phyloP scores from a whole-genome alignment of 1,140 invertebrate genomes.

The Hestina assimilis region DNA sequence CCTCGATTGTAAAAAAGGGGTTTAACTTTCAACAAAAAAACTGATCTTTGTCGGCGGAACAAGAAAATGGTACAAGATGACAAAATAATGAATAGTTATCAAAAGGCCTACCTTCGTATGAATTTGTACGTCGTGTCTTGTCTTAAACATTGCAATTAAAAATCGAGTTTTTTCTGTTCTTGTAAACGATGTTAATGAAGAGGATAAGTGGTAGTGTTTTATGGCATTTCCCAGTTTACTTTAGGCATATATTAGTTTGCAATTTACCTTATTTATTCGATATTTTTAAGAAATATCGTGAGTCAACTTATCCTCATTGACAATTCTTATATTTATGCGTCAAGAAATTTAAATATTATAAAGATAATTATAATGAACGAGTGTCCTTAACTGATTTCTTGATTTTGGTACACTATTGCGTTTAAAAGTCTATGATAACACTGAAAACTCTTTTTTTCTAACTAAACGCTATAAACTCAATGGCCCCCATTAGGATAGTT shows the following conservation, averaged over 20 bases:
- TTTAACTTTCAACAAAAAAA: background rate
- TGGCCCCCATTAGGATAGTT: too few species aligned
- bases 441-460: too few species aligned
- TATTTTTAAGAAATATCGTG: too few species aligned
- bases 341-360: too few species aligned
- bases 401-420: too few species aligned
- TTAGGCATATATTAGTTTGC: background rate
- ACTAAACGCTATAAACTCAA: too few species aligned
- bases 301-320: too few species aligned
- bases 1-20: background rate
- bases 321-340: too few species aligned
- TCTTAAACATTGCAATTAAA: conserved; percentile 23
- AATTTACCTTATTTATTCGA: too few species aligned
- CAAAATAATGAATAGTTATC: background rate
- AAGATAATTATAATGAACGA: too few species aligned
- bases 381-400: too few species aligned
- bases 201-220: conserved; percentile 1
- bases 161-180: conserved; percentile 7
- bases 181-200: conserved; percentile 15
- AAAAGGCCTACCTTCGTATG: background rate
- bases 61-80: background rate
- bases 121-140: background rate
- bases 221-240: conserved; percentile 13
- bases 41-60: background rate
- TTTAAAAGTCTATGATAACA: too few species aligned